Evolutionary conservation across 2,888 invertebrate species (phyloP), one percentile per base, ranked within the genome.

Genomic region (Drosophila cyrtoloma): DNA sequence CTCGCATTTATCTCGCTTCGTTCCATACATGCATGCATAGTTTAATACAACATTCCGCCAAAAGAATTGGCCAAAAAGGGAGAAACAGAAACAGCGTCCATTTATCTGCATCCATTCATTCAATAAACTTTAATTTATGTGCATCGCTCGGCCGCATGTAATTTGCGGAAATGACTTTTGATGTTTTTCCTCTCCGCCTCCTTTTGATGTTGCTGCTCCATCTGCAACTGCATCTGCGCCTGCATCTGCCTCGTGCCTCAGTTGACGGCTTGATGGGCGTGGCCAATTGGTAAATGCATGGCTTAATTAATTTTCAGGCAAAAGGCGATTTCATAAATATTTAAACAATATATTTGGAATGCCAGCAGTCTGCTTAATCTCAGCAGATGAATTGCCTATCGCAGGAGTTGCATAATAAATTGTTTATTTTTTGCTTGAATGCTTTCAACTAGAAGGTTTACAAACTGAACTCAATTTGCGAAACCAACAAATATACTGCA

Each of bases 91-190:
- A 44, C 19, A 30, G 4, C n/a, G 37, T 42, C 22, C 60, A 50
- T 62, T 62, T 56, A 47, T 37, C 30, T 60, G 28, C 56, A 30
- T 57, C 51, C 59, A 55, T 61, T 76, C 65, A 61, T 86, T 79
- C 70, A 82, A 87, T 87, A 75, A 74, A 78, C 71, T 75, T 88
- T 85, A 81, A 86, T 88, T 86, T 85, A 85, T 88, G 67, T 59
- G 65, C 75, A 67, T 64, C 78, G 65, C 10, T 51, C 30, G 77
- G 59, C 66, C 62, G 56, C 70, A 64, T 84, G 72, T 89, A 89
- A 85, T 89, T 88, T 85, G 70, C 85, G 74, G 89, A 86, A 88
- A 90, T 85, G 76, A 81, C 90, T 88, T 81, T 82, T 86, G 89
- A 75, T 72, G 79, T 82, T 72, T 68, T 42, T 22, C 10, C 70